These are phyloP conservation scores for Gila orcuttii DNA, from an alignment of 2,113 vertebrate genomes.

Conservation along the genomic window DNA sequence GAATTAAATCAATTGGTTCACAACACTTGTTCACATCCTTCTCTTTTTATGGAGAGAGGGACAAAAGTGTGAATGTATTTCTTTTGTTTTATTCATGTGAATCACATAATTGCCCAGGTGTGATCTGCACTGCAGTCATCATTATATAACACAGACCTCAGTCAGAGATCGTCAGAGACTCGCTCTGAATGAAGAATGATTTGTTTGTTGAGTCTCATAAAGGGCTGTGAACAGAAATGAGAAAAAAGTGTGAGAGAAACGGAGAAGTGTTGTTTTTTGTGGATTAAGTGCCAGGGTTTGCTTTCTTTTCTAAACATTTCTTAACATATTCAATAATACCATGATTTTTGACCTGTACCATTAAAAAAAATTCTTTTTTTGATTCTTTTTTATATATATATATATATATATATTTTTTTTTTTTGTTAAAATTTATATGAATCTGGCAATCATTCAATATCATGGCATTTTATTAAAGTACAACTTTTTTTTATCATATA, in stretches of 20 bases:
- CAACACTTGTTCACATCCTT: background rate
- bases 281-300: background rate
- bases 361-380: background rate
- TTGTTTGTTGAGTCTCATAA: background rate
- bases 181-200: background rate
- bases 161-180: background rate
- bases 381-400: background rate
- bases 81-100: background rate
- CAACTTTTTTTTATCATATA: background rate
- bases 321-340: no score
- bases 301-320: background rate
- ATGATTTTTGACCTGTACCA: background rate
- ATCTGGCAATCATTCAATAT: background rate
- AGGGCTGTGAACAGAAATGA: constrained; percentile 1
- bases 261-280: background rate
- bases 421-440: background rate
- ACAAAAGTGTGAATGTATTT: background rate
- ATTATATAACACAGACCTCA: constrained; percentile 9
- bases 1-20: background rate
- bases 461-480: background rate
- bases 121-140: constrained; percentile 15
- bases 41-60: background rate
- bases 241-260: background rate
- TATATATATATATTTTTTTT: background rate
- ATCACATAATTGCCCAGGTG: background rate